phyloP scores from a whole-genome alignment of 2,113 vertebrate genomes.

The Plotosus lineatus region DNA sequence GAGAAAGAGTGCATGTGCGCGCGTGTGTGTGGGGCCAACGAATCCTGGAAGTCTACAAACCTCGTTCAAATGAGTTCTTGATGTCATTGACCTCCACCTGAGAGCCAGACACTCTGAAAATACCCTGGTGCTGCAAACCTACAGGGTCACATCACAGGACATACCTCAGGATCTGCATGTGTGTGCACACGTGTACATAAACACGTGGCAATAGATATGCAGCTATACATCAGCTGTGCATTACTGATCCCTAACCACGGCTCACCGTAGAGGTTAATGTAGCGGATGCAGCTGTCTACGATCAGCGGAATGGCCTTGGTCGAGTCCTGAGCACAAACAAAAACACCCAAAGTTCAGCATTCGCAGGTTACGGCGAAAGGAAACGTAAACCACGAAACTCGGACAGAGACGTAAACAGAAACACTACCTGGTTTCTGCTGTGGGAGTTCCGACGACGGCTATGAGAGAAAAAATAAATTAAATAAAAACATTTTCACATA shows the following conservation, averaged over 20 bases:
- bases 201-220: background rate
- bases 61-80: constrained; percentile 98
- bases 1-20: background rate
- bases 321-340: constrained; percentile 78
- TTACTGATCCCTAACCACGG: background rate
- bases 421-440: constrained; percentile 91
- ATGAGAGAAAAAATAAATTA: constrained; percentile 68
- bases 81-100: constrained; percentile 99
- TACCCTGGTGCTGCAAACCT: constrained; percentile 98
- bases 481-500: background rate
- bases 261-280: constrained; percentile 97
- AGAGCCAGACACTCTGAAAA: constrained; percentile 96
- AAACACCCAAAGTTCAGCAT: constrained; percentile 34
- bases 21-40: background rate
- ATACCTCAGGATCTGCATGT: background rate
- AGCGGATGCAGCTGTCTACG: constrained; percentile 97
- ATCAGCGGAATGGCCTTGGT: constrained; percentile 94
- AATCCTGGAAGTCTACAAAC: constrained; percentile 65
- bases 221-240: background rate
- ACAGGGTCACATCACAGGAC: background rate
- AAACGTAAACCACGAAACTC: background rate
- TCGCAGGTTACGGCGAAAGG: background rate
- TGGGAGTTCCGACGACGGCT: constrained; percentile 98
- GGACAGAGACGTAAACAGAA: background rate
- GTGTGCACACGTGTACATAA: background rate